These are phyloP conservation scores for Poecile atricapillus DNA, from an alignment of 2,113 vertebrate species.

Conservation along the genomic window DNA sequence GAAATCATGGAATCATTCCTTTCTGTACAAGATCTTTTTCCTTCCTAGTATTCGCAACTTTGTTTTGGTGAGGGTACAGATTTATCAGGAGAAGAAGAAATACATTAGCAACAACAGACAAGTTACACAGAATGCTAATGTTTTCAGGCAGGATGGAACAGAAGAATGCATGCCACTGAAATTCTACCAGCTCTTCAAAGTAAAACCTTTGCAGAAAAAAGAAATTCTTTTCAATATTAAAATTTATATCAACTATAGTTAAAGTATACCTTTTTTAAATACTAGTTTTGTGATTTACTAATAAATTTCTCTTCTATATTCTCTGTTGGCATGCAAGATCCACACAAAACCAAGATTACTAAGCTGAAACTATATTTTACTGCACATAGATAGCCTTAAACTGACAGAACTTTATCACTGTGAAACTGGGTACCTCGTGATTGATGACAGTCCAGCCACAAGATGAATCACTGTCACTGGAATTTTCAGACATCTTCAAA, in stretches of 20 bases:
- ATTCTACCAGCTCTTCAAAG: neutral
- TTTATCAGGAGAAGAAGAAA: neutral
- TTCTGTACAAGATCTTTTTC: neutral
- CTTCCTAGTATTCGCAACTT: neutral
- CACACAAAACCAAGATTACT: neutral
- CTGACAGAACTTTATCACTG: neutral
- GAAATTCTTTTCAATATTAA: neutral
- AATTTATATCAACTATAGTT: neutral
- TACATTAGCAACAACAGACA: neutral
- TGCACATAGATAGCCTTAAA: neutral
- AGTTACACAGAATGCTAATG: neutral
- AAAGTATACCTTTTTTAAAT: neutral
- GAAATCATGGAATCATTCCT: neutral
- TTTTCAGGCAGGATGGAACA: neutral
- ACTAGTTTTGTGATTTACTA: neutral
- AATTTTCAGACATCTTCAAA: conserved; percentile 88
- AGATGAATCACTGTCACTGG: conserved; percentile 94
- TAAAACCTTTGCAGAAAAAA: neutral
- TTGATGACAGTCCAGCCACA: conserved; percentile 97
- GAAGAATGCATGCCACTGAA: neutral
- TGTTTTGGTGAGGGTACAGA: neutral
- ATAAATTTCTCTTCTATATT: neutral
- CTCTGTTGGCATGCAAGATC: neutral
- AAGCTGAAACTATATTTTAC: neutral
- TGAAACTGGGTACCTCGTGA: conserved; percentile 82